Evolutionary conservation across 1,140 invertebrate genomes (phyloP), one percentile per base, ranked within the genome.

Genomic region (Drosophila kanapiae): DNA sequence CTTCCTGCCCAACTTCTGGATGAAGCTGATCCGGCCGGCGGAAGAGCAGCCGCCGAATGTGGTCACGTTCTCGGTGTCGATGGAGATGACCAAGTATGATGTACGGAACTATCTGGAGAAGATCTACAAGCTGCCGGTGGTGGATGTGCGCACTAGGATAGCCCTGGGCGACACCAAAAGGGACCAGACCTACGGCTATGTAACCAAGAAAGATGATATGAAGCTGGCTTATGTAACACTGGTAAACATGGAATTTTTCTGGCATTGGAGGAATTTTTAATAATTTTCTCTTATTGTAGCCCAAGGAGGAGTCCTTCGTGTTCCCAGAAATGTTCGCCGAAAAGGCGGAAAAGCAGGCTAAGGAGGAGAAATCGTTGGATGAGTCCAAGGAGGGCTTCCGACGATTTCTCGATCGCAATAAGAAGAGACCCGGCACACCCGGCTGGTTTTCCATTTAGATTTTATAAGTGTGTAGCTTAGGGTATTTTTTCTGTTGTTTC

Each of bases 101-200:
- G 94, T 99, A 0, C 96, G 96, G 92, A 98, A 98, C 94, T 99
- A 99, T 93, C 93, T 99, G 60, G 96, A 98, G 92, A 99, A 99
- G 93, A 99, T 99, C 78, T 99, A 99, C 82, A 96, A 97, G 74
- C 93, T 99, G 1, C 94, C 95, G 4, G 95, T 97, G 6, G 92
- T 96, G 5, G 92, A 96, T 88, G 96, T 99, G 0, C 93, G 95
- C 47, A 97, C 96, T 1, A 94, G 94, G 72, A 97, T 97, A 65
- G 93, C 94, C 47, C 65, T 96, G 76, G 97, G 97, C 2, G 69
- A 79, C 60, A 94, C 91, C 0, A 93, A 92, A 40, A 93, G 91
- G 63, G 93, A 94, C 83, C 74, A 75, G 23, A 84, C 93, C 14
- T 94, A 94, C 78, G 94, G 95, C 29, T 96, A 95, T 83, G 80